Evolutionary conservation across 2,113 vertebrate species (phyloP).

Genomic region (Nothocercus nigrocapillus): DNA sequence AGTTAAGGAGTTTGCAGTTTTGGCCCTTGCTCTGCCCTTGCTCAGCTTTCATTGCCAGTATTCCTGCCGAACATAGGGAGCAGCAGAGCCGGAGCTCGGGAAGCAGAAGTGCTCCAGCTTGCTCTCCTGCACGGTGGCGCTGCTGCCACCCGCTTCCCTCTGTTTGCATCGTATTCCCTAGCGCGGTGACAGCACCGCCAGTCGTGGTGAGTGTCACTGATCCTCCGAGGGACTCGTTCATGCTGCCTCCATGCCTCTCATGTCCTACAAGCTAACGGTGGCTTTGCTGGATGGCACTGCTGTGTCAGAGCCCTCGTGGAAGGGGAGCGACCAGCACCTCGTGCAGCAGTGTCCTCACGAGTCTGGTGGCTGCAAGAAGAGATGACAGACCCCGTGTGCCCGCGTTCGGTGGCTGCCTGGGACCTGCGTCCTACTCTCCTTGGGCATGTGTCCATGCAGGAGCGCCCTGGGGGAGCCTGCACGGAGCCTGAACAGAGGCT

Average conservation of each 20-base stretch:
- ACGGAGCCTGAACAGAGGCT: not conserved
- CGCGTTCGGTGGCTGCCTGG: not conserved
- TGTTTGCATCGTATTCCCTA: not conserved
- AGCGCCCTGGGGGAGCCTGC: accelerated
- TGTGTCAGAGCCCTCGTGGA: accelerated
- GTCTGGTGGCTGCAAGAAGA: not conserved
- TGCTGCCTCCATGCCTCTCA: not conserved
- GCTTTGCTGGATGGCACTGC: not conserved
- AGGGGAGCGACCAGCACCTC: not conserved
- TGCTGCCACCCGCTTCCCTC: not conserved
- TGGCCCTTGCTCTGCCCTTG: not conserved
- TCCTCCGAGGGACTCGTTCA: not conserved
- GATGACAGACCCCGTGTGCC: not conserved
- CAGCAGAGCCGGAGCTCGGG: not conserved
- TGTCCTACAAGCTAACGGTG: not conserved
- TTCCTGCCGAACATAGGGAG: not conserved
- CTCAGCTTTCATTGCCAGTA: not conserved
- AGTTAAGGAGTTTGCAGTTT: not conserved
- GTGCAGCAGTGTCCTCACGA: accelerated
- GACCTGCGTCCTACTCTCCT: not conserved
- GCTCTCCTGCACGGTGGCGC: not conserved
- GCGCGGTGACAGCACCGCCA: not conserved
- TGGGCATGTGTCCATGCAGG: accelerated
- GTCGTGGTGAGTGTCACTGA: not conserved
- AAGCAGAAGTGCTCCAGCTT: not conserved